Evolutionary conservation across 2,888 invertebrate genomes (phyloP).

Genomic region (Caradrina clavipalpis): DNA sequence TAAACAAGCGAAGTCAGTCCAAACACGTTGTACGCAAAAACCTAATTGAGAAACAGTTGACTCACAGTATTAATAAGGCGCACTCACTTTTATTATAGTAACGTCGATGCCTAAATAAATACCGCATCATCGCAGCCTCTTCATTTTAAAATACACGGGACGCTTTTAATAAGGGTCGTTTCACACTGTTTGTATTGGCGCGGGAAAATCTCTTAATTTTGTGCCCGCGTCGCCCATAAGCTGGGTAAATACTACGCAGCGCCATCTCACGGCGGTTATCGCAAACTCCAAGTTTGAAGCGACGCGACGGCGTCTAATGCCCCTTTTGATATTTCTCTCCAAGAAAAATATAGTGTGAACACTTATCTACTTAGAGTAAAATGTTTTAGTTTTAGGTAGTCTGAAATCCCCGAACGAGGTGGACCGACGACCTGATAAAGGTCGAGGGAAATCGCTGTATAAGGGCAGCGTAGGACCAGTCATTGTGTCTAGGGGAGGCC

Average conservation of each 20-base stretch:
- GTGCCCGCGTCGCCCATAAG: conserved; percentile 73
- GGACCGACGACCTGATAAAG: too few species aligned
- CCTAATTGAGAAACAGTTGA: conserved; percentile 18
- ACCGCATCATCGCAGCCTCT: conserved; percentile 69
- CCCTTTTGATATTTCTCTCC: conserved; percentile 46
- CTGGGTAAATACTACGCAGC: conserved; percentile 76
- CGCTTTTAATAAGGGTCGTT: conserved; percentile 84
- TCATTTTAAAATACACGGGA: conserved; percentile 80
- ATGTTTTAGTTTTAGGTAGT: conserved; percentile 23
- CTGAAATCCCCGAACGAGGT: too few species aligned
- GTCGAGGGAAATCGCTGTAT: too few species aligned
- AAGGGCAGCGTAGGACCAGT: too few species aligned
- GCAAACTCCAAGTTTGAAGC: conserved; percentile 54
- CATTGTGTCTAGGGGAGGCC: too few species aligned
- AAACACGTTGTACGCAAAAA: conserved; percentile 37
- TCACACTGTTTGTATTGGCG: conserved; percentile 80
- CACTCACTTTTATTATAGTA: conserved; percentile 60
- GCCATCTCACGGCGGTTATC: conserved; percentile 70
- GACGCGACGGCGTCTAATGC: conserved; percentile 54
- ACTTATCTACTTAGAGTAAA: conserved; percentile 40
- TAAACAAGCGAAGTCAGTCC: conserved; percentile 31
- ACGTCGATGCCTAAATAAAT: conserved; percentile 69
- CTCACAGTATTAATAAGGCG: conserved; percentile 42
- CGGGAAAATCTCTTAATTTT: conserved; percentile 87
- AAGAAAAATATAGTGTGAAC: conserved; percentile 51